Base-by-base conservation (phyloP, 2,888 invertebrate genomes). In the Sicus ferrugineus region DNA sequence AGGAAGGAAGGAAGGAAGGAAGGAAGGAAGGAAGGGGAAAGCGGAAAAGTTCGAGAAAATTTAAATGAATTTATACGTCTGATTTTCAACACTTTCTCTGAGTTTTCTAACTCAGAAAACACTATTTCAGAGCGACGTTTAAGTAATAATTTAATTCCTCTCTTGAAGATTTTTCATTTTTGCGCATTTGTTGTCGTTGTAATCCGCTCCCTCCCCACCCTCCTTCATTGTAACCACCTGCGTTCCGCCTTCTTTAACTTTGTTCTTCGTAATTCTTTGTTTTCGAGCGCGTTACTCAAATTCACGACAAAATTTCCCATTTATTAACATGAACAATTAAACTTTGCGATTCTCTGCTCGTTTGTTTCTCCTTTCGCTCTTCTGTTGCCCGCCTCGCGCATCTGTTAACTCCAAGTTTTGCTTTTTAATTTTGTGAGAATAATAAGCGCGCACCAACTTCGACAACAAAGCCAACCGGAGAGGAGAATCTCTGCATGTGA, bases 271-370 rank as follows among this genome's bases (percentile, higher is more conserved):
- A 46, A 19, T n/a, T 3, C 28, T 28, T 54, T 54, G 54, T 54
- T 9, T 42, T 7, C 3, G 21, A 7, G 23, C 54, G 16, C 23
- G 14, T 42, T 61, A 61, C 16, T 42, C 7, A 61, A 38, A 61
- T 42, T 61, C 42, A 61, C 23, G 61, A 61, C 38, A 42, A 23
- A 61, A 19, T 61, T 38, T 42, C 61, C 26, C 34, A 38, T 38
- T 61, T 21, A 21, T 61, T 23, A 61, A 42, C 38, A 59, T 14
- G 3, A 61, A 42, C 61, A 34, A 61, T 61, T 38, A 38, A 16
- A 14, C 2, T 34, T 34, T 21, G 3, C 38, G 2, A 42, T 42
- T 23, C 23, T 42, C 23, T 61, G 23, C 54, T 28, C 58, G 21
- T 31, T 9, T 58, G 28, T 14, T 58, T n/a, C n/a, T 3, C 21